Conservation (phyloP, 1,140 invertebrate species). For the Lasaia peninsularis region DNA sequence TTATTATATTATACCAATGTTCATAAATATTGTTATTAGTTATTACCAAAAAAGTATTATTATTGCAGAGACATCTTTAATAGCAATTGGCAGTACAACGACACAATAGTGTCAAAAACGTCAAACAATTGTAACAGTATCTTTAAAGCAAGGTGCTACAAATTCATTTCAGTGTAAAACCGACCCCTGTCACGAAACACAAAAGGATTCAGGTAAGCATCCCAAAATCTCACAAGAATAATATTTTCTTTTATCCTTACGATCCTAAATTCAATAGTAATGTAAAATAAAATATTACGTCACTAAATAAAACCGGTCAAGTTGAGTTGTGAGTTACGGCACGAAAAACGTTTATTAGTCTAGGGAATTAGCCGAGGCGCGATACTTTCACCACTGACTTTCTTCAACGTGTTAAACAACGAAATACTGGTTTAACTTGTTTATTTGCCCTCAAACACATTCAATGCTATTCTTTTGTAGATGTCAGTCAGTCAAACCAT, state of each 20-base stretch:
- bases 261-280: constrained; percentile 36
- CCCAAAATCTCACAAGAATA: constrained; percentile 44
- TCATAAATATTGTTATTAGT: too few species aligned
- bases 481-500: constrained; percentile 29
- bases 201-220: constrained; percentile 48
- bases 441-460: constrained; percentile 49
- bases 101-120: neutral
- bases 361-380: constrained; percentile 52
- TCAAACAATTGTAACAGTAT: constrained; percentile 30
- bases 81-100: constrained; percentile 24
- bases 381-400: constrained; percentile 67
- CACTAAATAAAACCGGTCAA: constrained; percentile 52
- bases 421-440: constrained; percentile 51
- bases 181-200: constrained; percentile 39
- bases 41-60: constrained; percentile 14
- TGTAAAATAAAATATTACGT: constrained; percentile 44
- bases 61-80: neutral
- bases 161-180: constrained; percentile 46
- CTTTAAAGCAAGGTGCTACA: constrained; percentile 32
- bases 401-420: constrained; percentile 45
- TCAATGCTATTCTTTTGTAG: constrained; percentile 36
- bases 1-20: too few species aligned
- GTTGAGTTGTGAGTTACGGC: constrained; percentile 54
- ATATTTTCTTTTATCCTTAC: constrained; percentile 43
- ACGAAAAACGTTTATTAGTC: constrained; percentile 60